Base-by-base conservation (phyloP, 2,797 vertebrate species). In the Melanitta fusca region DNA sequence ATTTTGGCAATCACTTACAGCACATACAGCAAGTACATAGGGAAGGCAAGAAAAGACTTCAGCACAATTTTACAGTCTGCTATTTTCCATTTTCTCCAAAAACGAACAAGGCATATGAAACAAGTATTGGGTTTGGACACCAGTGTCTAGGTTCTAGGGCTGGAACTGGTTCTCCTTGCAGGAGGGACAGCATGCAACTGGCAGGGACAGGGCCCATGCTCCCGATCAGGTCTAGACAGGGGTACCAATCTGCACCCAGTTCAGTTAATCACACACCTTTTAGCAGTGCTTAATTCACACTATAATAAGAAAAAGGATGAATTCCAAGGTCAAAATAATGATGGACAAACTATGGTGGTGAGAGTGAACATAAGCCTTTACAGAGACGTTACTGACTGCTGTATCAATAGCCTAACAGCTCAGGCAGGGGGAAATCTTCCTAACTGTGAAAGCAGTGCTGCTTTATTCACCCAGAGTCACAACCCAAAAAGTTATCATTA, bases 111-210 rank as follows among this genome's bases (percentile, higher is more conserved):
- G 36, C 10, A 80, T 88, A 53, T 49, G 25, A 66, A 91, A 17
- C 38, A 70, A 32, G 18, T 77, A 25, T 18, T 71, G 49, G 83
- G 70, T 61, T 18, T 45, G 73, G 66, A 47, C 24, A 84, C 32
- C 74, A 78, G 32, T 14, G 7, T 79, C 49, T 20, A 12, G 57
- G 45, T 20, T 84, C 60, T 4, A 65, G 13, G 3, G 21, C 39
- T 43, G 8, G 39, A 86, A 69, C 6, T 65, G 72, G 21, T 54
- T 25, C 28, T 72, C 54, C 62, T 81, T 34, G 62, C 20, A 51
- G 24, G 10, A 68, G 22, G 32, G 27, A 84, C 91, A 53, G 82
- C 30, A 47, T 66, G 34, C 0, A 0, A 54, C 20, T 1, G 0
- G 28, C 49, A 85, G 14, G 22, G 24, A 72, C 1, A 2, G 69